Percentiles rank a stretch among this genome's conserved stretches.
Evolutionary conservation across 2,888 invertebrate species (phyloP).

Genomic region (Euclidia mi): DNA sequence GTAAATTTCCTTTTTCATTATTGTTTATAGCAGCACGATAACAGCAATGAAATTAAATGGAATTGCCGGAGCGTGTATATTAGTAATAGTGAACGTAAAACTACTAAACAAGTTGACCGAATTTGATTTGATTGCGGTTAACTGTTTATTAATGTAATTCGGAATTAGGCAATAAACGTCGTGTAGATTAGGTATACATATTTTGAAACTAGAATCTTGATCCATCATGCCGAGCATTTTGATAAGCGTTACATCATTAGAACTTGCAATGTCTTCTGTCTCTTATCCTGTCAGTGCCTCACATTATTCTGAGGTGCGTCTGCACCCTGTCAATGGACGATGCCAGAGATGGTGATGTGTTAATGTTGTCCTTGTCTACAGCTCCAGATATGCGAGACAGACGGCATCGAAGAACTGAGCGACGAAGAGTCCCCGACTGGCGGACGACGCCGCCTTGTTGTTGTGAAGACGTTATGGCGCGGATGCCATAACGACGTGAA

Average conservation of each 20-base stretch:
- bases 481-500: constrained; percentile 92
- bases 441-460: constrained; percentile 93
- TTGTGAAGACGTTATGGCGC: constrained; percentile 94
- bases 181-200: too few species aligned
- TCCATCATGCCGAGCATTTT: too few species aligned
- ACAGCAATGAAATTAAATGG: constrained; percentile 18
- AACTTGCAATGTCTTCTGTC: too few species aligned
- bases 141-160: too few species aligned
- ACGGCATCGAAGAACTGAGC: constrained; percentile 92
- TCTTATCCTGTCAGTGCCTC: too few species aligned
- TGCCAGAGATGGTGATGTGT: neutral
- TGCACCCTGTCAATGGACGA: too few species aligned
- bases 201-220: too few species aligned
- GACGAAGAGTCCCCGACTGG: constrained; percentile 92
- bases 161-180: too few species aligned
- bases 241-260: too few species aligned
- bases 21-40: constrained; percentile 30
- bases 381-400: constrained; percentile 94
- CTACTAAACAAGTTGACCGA: neutral
- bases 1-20: constrained; percentile 34
- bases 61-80: constrained; percentile 11
- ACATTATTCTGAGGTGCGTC: too few species aligned
- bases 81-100: constrained; percentile 2
- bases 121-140: constrained; percentile 1
- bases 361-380: constrained; percentile 61